Evolutionary conservation across 2,797 vertebrate species (phyloP), one percentile per base, ranked within the genome.

Genomic region (Trichosurus vulpecula): DNA sequence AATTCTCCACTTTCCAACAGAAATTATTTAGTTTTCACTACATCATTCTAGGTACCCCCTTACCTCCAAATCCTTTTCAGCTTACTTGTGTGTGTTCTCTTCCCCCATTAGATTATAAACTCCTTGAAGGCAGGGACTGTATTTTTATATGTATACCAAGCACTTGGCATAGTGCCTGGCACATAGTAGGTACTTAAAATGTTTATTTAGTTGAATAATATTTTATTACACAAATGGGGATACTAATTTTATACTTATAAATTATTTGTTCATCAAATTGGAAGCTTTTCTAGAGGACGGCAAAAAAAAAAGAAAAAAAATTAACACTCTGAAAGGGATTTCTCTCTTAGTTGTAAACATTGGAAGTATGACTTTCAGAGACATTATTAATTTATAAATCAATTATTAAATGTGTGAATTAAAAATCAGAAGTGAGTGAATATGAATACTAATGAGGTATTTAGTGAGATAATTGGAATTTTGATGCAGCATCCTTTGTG

Each of bases 321-420:
- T 12, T 0, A 31, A 16, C 19, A 94, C 47, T 12, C 35, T 47
- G 11, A 10, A 29, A 41, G n/a, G 4, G 27, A 54, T 30, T 41
- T 91, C 57, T 61, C 29, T 95, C 11, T 6, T 35, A 47, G 25
- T 47, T 92, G 51, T 74, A 81, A 94, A 54, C 51, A 91, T 74
- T 90, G 29, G 22, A 2, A 31, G 12, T 51, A 4, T 14, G 9
- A 1, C 87, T 95, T 81, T 94, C 93, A 91, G 93, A 94, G 89
- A 35, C 13, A 90, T 27, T 91, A 92, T 94, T 93, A 54, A 95
- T 91, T 41, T 94, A 54, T 90, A 95, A 92, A 87, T 81, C 27
- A 91, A 55, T 94, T 94, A 81, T 93, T 94, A 52, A 93, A 87
- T 91, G 16, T 52, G 52, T 61, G 93, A 93, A 95, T 57, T 93